Percentiles rank a stretch among this genome's conserved stretches.
phyloP scores from a whole-genome alignment of 2,797 vertebrate genomes.

The Mastacembelus armatus region DNA sequence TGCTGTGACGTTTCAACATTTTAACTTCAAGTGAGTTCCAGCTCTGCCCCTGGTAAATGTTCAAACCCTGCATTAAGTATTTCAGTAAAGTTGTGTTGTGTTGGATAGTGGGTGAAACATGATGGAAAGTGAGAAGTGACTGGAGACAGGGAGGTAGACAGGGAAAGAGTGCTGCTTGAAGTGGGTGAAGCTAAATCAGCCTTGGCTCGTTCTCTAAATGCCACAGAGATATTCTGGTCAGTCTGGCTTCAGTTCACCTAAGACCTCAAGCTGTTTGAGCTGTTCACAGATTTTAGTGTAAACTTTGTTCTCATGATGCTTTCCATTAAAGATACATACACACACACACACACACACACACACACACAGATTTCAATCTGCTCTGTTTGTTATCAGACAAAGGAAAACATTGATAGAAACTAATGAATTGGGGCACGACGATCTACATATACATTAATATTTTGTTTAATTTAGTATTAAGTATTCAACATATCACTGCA shows the following conservation, averaged over 20 bases:
- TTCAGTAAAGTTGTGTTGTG: neutral
- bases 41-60: neutral
- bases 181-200: conserved; percentile 25
- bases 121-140: conserved; percentile 26
- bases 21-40: neutral
- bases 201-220: conserved; percentile 58
- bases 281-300: conserved; percentile 29
- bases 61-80: neutral
- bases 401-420: neutral
- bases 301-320: conserved; percentile 37
- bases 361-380: conserved; percentile 1
- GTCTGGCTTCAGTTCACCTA: conserved; percentile 34
- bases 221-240: conserved; percentile 57
- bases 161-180: conserved; percentile 26
- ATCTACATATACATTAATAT: too few species aligned
- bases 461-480: too few species aligned
- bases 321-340: conserved; percentile 1
- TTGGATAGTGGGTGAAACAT: conserved; percentile 32
- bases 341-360: neutral
- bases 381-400: neutral
- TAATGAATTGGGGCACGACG: too few species aligned
- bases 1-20: neutral
- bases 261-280: conserved; percentile 26
- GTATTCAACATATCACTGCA: too few species aligned
- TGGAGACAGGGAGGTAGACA: neutral